These are phyloP conservation scores for Calvadosia cruxmelitensis DNA, from an alignment of 30 jellyfish, hydroid and myxozoan genomes.

Conservation along the genomic window DNA sequence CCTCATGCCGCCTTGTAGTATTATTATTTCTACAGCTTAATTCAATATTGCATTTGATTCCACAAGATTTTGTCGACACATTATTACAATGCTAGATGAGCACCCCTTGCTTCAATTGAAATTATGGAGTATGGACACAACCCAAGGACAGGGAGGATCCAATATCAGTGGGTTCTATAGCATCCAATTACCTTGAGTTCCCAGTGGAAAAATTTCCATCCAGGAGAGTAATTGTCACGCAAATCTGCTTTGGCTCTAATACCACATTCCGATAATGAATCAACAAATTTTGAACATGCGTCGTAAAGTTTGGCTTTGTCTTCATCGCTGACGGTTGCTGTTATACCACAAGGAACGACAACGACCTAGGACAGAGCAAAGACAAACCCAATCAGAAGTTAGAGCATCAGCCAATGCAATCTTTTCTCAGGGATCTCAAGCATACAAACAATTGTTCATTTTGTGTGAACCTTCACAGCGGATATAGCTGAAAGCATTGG, in stretches of 20 bases:
- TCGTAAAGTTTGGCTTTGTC: conserved; percentile 35
- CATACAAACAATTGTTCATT: background rate
- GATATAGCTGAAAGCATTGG: background rate
- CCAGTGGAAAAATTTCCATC: conserved; percentile 99
- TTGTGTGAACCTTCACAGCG: too few relatives aligned
- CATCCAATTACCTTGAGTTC: conserved; percentile 94
- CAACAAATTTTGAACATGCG: conserved; percentile 32
- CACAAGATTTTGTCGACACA: too few relatives aligned
- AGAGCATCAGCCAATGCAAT: background rate
- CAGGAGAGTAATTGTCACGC: conserved; percentile 96
- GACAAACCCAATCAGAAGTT: too few relatives aligned
- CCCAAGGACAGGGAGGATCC: too few relatives aligned
- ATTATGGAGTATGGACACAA: too few relatives aligned
- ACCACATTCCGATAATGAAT: conserved; percentile 34
- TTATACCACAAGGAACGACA: conserved; percentile 93
- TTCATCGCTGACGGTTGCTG: conserved; percentile 67
- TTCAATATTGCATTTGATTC: too few relatives aligned
- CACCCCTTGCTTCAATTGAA: too few relatives aligned
- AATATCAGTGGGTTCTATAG: too few relatives aligned
- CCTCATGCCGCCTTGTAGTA: too few relatives aligned
- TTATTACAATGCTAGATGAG: too few relatives aligned
- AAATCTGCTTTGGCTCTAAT: conserved; percentile 70
- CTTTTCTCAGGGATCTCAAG: background rate
- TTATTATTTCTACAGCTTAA: too few relatives aligned
- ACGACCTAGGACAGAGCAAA: conserved; percentile 45